Percentiles rank a stretch among this genome's conserved stretches.
phyloP scores from a whole-genome alignment of 2,888 invertebrate species.

The Mythimna pallens region DNA sequence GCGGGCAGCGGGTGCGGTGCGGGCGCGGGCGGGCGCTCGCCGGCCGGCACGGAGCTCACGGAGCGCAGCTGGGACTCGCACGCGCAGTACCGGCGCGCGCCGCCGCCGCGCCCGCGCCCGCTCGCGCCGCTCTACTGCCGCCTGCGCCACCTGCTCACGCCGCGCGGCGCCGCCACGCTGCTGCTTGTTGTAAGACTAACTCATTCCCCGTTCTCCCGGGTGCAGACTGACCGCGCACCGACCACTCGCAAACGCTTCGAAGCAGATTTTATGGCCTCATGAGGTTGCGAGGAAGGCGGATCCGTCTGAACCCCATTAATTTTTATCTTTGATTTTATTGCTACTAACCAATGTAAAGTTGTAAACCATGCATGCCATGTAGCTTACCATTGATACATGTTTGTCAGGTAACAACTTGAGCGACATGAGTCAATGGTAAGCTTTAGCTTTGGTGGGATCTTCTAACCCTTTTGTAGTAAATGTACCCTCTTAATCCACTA shows the following conservation, averaged over 20 bases:
- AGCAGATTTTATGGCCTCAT: background rate
- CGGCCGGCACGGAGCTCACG: constrained; percentile 86
- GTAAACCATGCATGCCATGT: background rate
- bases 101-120: constrained; percentile 80
- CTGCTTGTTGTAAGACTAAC: constrained; percentile 66
- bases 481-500: no score
- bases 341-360: background rate
- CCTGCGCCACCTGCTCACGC: constrained; percentile 74
- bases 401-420: background rate
- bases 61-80: constrained; percentile 90
- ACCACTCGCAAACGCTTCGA: background rate
- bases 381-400: background rate
- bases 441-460: background rate
- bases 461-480: background rate
- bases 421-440: no score
- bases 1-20: constrained; percentile 89
- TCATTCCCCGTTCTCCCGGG: background rate
- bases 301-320: background rate
- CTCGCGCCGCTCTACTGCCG: constrained; percentile 88
- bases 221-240: background rate
- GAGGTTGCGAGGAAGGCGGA: background rate
- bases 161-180: constrained; percentile 70
- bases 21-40: constrained; percentile 84
- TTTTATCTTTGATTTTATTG: no score
- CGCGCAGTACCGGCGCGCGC: constrained; percentile 87